Evolutionary conservation across 2,888 invertebrate genomes (phyloP).

Genomic region (Bimastos eiseni): DNA sequence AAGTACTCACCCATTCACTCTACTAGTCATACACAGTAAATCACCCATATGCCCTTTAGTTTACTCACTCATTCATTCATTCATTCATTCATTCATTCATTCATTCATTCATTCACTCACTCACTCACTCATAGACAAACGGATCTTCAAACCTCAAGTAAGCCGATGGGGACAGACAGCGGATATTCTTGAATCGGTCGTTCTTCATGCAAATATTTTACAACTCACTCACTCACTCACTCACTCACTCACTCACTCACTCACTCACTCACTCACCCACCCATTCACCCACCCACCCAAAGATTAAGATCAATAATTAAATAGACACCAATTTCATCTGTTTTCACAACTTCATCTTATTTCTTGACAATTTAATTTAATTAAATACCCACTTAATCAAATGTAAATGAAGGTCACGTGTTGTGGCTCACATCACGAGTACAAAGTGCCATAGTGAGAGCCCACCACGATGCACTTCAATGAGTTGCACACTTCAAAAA

Average conservation of each 20-base stretch:
- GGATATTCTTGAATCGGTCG: slow-evolving; percentile 94
- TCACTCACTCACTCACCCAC: neutral
- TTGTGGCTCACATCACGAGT: neutral
- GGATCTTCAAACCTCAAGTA: slow-evolving; percentile 80
- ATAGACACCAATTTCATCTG: neutral
- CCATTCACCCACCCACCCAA: neutral
- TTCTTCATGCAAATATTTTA: slow-evolving; percentile 98
- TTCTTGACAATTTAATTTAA: neutral
- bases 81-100: too few species aligned
- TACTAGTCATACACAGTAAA: too few species aligned
- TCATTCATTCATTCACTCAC: too few species aligned
- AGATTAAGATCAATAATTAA: neutral
- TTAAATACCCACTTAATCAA: neutral
- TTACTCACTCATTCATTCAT: too few species aligned
- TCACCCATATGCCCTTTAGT: too few species aligned
- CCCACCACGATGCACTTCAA: neutral
- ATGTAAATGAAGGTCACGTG: neutral
- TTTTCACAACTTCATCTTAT: neutral
- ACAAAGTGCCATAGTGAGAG: neutral
- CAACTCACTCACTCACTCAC: slow-evolving; percentile 70
- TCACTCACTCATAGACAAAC: too few species aligned
- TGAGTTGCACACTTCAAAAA: neutral
- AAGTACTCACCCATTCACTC: too few species aligned
- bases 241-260: neutral
- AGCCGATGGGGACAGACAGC: slow-evolving; percentile 95